Evolutionary conservation across 92 coral and sea anemone genomes (phyloP), one percentile per base, ranked within the genome.

Genomic region (Palythoa grandis): DNA sequence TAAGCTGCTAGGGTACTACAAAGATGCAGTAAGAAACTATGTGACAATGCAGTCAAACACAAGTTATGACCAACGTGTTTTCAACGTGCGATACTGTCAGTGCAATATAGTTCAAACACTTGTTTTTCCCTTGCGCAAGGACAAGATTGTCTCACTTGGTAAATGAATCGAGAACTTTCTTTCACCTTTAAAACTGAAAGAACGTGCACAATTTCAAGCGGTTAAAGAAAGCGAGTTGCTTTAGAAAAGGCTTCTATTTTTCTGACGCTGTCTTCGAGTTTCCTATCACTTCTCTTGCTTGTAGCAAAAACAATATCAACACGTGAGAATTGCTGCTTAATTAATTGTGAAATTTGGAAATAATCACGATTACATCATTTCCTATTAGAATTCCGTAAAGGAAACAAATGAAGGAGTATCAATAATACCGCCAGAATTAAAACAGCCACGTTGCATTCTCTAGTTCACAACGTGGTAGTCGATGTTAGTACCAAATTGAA

Each of bases 391-490:
- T 29, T 7, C 82, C 22, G 40, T 54, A 76, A 53, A 23, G 48
- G 35, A 15, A 35, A 29, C 82, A 76, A 10, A 54, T 76, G 82
- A n/a, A 29, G 12, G 14, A 17, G 7, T 22, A 76, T 47, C 25
- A 54, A 48, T 74, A 74, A 74, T 5, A 48, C 39, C 47, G 23
- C 14, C 22, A 23, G 58, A 53, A 24, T 15, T 22, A 24, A 53
- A 76, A 76, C 3, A 43, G 43, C 74, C 85, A 80, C 85, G 85
- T 80, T 80, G 85, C 40, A 65, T 11, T 63, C 24, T 48, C 68
- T 35, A 56, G 15, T 24, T 80, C 40, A 80, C 74, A 80, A 66
- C 65, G 85, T 40, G 65, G 24, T 52, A 15, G 24, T 66, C 35
- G 74, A 43, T 50, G 35, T 65, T 16, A 80, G 54, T 22, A 61